A percentile compares a stretch with the other conserved stretches of the same genome.
These are phyloP conservation scores for Melitaea cinxia DNA, from an alignment of 1,140 invertebrate species.

Conservation along the genomic window DNA sequence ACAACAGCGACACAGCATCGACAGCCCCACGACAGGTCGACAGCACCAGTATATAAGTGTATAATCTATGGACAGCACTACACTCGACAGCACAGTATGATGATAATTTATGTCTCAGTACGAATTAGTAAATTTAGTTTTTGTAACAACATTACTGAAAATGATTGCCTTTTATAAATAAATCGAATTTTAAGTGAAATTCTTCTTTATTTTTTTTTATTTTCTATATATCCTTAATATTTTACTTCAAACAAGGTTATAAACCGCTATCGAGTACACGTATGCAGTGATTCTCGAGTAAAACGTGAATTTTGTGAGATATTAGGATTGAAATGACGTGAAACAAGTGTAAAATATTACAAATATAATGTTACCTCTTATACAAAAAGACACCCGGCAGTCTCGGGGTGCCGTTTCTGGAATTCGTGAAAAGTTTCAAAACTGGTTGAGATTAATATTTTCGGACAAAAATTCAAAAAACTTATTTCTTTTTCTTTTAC, in stretches of 20 bases:
- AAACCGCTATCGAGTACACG: slow-evolving; percentile 71
- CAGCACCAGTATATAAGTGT: no score
- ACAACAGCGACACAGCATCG: no score
- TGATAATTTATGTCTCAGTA: slow-evolving; percentile 42
- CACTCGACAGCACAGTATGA: slow-evolving; percentile 31
- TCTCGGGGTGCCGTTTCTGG: slow-evolving; percentile 82
- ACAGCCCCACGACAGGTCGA: no score
- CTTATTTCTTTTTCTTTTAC: slow-evolving; percentile 95
- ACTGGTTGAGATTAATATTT: slow-evolving; percentile 94
- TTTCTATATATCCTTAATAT: slow-evolving; percentile 25
- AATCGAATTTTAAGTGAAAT: slow-evolving; percentile 36
- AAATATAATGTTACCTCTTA: slow-evolving; percentile 87
- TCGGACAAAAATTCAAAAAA: slow-evolving; percentile 96
- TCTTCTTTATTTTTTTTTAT: slow-evolving; percentile 30
- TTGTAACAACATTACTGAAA: slow-evolving; percentile 48
- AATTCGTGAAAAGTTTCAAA: slow-evolving; percentile 87
- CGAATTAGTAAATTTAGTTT: slow-evolving; percentile 44
- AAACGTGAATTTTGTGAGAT: slow-evolving; percentile 54
- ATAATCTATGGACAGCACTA: no score
- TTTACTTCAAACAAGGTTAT: slow-evolving; percentile 55
- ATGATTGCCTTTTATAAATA: slow-evolving; percentile 43
- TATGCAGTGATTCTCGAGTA: slow-evolving; percentile 66
- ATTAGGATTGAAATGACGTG: slow-evolving; percentile 67
- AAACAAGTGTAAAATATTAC: slow-evolving; percentile 42
- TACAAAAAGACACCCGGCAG: slow-evolving; percentile 87